phyloP scores from a whole-genome alignment of 2,797 vertebrate species.

The Sebastes itinus region DNA sequence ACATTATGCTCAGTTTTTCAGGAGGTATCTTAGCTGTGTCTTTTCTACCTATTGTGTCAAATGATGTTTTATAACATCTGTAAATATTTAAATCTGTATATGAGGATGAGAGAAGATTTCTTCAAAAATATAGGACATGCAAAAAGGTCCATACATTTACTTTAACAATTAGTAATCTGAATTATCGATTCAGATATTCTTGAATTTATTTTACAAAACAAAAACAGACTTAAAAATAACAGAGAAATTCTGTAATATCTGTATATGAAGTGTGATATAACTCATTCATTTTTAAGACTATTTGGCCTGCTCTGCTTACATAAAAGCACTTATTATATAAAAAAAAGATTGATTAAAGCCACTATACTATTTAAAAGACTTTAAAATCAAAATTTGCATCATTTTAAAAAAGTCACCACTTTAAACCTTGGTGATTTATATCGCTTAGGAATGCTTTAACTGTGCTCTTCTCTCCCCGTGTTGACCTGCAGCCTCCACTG shows the following conservation, averaged over 20 bases:
- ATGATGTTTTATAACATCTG: neutral
- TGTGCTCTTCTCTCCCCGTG: constrained; percentile 18
- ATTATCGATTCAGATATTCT: neutral
- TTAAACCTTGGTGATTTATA: constrained; percentile 2
- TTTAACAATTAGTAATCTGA: neutral
- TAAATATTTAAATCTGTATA: neutral
- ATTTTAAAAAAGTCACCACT: neutral
- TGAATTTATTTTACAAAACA: no score
- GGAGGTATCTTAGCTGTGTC: neutral
- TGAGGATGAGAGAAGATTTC: neutral
- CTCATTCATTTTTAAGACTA: neutral
- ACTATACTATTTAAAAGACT: neutral
- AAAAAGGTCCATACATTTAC: no score
- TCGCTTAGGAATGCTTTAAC: neutral
- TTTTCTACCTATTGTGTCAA: neutral
- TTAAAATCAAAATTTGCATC: neutral
- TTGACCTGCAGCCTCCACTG: constrained; percentile 56
- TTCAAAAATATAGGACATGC: neutral
- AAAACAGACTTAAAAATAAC: neutral
- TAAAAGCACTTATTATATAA: neutral
- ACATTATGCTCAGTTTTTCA: neutral
- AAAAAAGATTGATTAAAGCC: no score
- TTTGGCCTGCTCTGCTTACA: neutral
- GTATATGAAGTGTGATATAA: neutral
- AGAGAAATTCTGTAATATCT: neutral